phyloP scores from a whole-genome alignment of 2,888 invertebrate species.

The Cataglyphis livida region DNA sequence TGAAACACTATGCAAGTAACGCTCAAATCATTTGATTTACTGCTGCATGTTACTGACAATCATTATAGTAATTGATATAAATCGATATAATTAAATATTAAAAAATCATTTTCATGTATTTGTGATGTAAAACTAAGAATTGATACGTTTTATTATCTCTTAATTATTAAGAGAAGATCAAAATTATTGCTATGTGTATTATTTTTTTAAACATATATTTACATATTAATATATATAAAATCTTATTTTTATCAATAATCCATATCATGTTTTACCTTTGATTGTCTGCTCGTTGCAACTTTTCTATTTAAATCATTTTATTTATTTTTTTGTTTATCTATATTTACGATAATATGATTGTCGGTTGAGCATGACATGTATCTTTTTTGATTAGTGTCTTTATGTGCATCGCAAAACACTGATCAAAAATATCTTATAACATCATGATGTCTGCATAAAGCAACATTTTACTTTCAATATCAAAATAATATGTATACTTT shows the following conservation, averaged over 20 bases:
- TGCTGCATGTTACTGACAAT: constrained; percentile 59
- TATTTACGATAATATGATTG: background rate
- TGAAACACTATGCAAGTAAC: constrained; percentile 31
- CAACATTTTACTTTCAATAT: constrained; percentile 8
- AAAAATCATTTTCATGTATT: constrained; percentile 48
- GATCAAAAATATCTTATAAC: background rate
- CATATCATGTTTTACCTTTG: background rate
- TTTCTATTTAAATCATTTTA: background rate
- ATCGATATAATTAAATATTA: constrained; percentile 9
- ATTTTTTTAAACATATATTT: background rate
- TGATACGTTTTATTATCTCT: background rate
- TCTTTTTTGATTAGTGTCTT: background rate
- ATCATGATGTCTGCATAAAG: background rate
- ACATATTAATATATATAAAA: no score
- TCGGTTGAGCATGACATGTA: no score
- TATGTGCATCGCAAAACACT: background rate
- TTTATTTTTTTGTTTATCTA: no score
- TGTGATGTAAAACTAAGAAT: background rate
- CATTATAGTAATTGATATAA: constrained; percentile 44
- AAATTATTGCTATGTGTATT: background rate
- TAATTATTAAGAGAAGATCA: background rate
- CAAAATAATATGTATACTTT: background rate
- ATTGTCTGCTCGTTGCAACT: background rate
- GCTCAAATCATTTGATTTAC: constrained; percentile 44
- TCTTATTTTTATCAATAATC: no score